Evolutionary conservation across 2,113 vertebrate genomes (phyloP).

Genomic region (Corythoichthys haematopterus): DNA sequence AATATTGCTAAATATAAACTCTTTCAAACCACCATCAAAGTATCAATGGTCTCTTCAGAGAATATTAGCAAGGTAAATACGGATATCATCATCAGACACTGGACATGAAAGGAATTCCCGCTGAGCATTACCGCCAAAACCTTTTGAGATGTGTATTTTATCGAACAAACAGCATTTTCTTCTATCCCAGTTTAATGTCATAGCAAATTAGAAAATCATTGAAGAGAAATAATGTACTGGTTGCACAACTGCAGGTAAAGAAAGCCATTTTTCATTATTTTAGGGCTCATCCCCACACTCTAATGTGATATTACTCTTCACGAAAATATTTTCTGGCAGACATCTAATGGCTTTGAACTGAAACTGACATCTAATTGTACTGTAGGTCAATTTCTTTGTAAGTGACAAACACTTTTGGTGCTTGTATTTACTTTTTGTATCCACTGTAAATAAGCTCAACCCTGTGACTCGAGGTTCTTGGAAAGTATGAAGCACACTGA

Average conservation of each 20-base stretch:
- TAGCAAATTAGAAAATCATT: not conserved
- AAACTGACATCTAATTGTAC: not conserved
- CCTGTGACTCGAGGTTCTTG: not conserved
- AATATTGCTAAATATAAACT: not conserved
- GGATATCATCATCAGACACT: slow-evolving; percentile 6
- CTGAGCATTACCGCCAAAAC: not conserved
- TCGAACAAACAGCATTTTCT: slow-evolving; percentile 9
- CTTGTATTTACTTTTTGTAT: not conserved
- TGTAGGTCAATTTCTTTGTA: not conserved
- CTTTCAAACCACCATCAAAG: not conserved
- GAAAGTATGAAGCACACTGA: not conserved
- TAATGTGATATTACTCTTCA: not conserved
- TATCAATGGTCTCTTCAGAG: not conserved
- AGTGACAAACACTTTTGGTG: not conserved
- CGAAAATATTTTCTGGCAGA: not conserved
- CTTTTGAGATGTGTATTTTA: not conserved
- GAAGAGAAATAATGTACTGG: no score
- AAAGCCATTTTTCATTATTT: not conserved
- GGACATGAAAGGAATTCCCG: slow-evolving; percentile 21
- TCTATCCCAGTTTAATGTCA: not conserved
- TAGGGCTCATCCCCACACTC: not conserved
- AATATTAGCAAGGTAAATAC: not conserved
- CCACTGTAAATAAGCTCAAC: not conserved
- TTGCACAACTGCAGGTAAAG: not conserved
- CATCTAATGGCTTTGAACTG: not conserved